Conservation (phyloP, 2,888 invertebrate genomes). For the Sinopyrophorus schimmeli region DNA sequence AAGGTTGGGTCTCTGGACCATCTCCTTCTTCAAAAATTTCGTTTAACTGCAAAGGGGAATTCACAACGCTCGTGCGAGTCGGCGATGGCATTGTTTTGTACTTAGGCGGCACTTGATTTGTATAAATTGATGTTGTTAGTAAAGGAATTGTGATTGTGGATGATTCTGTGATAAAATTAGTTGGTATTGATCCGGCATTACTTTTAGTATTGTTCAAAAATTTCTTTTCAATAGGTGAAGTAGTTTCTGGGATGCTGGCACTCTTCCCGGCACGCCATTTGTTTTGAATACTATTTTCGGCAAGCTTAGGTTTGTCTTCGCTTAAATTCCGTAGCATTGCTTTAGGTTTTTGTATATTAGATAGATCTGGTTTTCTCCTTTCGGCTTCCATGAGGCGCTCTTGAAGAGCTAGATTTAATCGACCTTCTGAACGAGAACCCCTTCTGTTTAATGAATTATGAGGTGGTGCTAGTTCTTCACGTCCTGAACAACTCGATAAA, state of each 20-base stretch:
- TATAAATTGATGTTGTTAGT: constrained; percentile 49
- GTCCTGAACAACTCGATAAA: constrained; percentile 60
- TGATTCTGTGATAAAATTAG: constrained; percentile 58
- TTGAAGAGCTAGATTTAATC: constrained; percentile 71
- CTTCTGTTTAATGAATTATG: constrained; percentile 63
- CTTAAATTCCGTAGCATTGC: constrained; percentile 23
- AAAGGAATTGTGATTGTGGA: constrained; percentile 61
- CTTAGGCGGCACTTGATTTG: constrained; percentile 53
- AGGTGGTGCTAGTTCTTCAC: constrained; percentile 60
- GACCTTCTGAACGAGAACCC: constrained; percentile 80
- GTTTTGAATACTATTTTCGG: constrained; percentile 28
- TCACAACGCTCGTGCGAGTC: constrained; percentile 52
- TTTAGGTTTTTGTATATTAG: constrained; percentile 41
- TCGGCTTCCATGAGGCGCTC: constrained; percentile 64
- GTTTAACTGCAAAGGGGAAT: constrained; percentile 58
- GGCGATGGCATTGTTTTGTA: constrained; percentile 66
- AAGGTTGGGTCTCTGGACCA: constrained; percentile 39
- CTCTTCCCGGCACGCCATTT: constrained; percentile 52
- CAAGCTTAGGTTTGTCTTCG: constrained; percentile 28
- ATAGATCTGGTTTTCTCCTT: constrained; percentile 53
- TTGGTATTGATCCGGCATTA: constrained; percentile 40
- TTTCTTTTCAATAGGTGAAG: constrained; percentile 37
- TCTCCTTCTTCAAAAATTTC: constrained; percentile 72
- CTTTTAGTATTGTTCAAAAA: constrained; percentile 38
- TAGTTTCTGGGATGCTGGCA: constrained; percentile 40